Percentiles rank a stretch among this genome's conserved stretches.
phyloP scores from a whole-genome alignment of 92 coral and sea anemone species.

The Porites cylindrica region DNA sequence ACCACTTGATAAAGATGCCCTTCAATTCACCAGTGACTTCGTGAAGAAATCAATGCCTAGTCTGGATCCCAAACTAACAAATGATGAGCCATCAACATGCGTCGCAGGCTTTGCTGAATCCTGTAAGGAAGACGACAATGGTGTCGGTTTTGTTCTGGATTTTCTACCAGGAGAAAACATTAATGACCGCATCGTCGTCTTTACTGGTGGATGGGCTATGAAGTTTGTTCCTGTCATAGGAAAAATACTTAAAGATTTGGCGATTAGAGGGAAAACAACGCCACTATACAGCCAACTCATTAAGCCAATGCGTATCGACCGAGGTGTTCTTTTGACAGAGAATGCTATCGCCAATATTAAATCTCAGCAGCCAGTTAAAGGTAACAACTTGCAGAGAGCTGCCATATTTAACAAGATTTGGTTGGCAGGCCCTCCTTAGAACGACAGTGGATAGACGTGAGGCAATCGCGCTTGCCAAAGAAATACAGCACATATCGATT shows the following conservation, averaged over 20 bases:
- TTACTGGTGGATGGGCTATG: conserved; percentile 54
- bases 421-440: too few relatives aligned
- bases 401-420: conserved; percentile 7
- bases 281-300: conserved; percentile 28
- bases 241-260: conserved; percentile 41
- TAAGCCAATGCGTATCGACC: conserved; percentile 38
- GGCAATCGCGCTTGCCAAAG: too few relatives aligned
- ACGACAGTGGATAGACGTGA: too few relatives aligned
- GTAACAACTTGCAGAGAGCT: not conserved
- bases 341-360: not conserved
- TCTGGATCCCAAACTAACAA: not conserved
- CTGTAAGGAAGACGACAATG: not conserved
- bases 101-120: conserved; percentile 42
- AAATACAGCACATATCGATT: too few relatives aligned
- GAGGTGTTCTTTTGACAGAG: conserved; percentile 25
- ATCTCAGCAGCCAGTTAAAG: not conserved
- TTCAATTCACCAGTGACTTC: conserved; percentile 33
- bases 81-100: conserved; percentile 1
- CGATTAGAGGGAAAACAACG: conserved; percentile 28
- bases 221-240: conserved; percentile 48
- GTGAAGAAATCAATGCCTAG: conserved; percentile 40
- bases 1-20: conserved; percentile 28
- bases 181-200: conserved; percentile 29
- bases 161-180: conserved; percentile 20
- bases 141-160: conserved; percentile 45